Base-by-base conservation (phyloP, 2,888 invertebrate species). In the Sipha maydis region DNA sequence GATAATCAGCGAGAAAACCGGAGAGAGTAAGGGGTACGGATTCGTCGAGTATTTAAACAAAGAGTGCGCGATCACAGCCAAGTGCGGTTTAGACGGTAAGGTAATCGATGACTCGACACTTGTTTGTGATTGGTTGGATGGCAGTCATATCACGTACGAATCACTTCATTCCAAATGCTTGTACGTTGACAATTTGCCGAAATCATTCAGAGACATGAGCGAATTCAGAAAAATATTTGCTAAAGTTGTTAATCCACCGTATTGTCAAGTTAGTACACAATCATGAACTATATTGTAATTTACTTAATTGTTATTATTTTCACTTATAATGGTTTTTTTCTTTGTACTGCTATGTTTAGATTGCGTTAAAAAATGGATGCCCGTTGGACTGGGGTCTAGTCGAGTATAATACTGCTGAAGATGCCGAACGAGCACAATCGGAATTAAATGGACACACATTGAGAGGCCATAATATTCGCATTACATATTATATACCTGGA, bases 21-120 rank as follows among this genome's bases (percentile, higher is more conserved):
- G 93, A 92, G 91, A 92, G 69, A 93, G 92, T 91, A 93, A 93
- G 90, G 93, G 93, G 25, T 93, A 93, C 91, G 93, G 93, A 4
- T 92, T 93, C 91, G 93, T 93, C 48, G 93, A 93, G 90, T 93
- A 92, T 91, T 91, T 91, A 67, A 92, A 92, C 84, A 92, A 92
- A 90, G 93, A 93, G 90, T 91, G 92, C 83, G 92, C 93, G 5
- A 91, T 92, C 34, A 92, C 92, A 89, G 93, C 93, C n/a, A 92
- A 92, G 90, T 91, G 91, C 86, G 89, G 90, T 67, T 89, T 93
- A 83, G 93, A 93, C 89, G 92, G 92, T 85, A 91, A 91, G 85
- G 91, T 91, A 75, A 90, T 93, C 31, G 91, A 92, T 9, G 92
- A 91, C 61, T 91, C 91, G 89, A 91, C 91, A 38, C 91, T 93